phyloP scores from a whole-genome alignment of 1,140 invertebrate species.

The Drosophila sp. region DNA sequence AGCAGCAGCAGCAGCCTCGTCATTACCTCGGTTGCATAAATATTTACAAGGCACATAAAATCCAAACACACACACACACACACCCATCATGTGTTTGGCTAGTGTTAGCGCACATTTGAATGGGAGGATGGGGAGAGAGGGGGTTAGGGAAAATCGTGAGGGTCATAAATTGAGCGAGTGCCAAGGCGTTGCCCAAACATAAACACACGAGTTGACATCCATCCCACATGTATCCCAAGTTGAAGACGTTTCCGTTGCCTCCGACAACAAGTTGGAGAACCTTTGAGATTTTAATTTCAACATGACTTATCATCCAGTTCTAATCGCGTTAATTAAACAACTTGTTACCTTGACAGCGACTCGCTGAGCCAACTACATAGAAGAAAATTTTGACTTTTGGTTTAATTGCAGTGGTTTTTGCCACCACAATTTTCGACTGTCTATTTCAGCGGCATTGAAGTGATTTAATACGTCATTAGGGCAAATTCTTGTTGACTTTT shows the following conservation, averaged over 20 bases:
- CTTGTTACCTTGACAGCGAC: conserved; percentile 67
- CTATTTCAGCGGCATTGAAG: conserved; percentile 40
- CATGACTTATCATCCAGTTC: conserved; percentile 26
- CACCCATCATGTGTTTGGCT: conserved; percentile 1
- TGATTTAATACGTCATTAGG: conserved; percentile 56
- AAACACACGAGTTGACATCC: conserved; percentile 47
- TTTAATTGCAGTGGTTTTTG: conserved; percentile 63
- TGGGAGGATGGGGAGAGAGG: background rate
- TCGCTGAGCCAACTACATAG: conserved; percentile 26
- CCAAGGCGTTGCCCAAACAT: conserved; percentile 50
- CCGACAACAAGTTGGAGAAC: conserved; percentile 16
- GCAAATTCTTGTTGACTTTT: conserved; percentile 54
- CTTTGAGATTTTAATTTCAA: conserved; percentile 50
- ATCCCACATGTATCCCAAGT: conserved; percentile 34
- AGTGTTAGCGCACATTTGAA: conserved; percentile 1
- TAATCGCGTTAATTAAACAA: conserved; percentile 79
- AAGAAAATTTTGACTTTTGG: conserved; percentile 36
- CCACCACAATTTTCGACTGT: conserved; percentile 38
- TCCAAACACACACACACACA: conserved; percentile 18
- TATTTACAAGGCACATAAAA: conserved; percentile 73
- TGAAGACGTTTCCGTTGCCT: conserved; percentile 12
- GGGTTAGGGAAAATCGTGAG: conserved; percentile 31
- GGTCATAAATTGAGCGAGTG: conserved; percentile 59
- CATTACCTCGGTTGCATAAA: conserved; percentile 71
- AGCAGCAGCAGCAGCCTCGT: conserved; percentile 36